Base-by-base conservation (phyloP, 92 coral and sea anemone genomes). In the Palythoa caribaeorum region DNA sequence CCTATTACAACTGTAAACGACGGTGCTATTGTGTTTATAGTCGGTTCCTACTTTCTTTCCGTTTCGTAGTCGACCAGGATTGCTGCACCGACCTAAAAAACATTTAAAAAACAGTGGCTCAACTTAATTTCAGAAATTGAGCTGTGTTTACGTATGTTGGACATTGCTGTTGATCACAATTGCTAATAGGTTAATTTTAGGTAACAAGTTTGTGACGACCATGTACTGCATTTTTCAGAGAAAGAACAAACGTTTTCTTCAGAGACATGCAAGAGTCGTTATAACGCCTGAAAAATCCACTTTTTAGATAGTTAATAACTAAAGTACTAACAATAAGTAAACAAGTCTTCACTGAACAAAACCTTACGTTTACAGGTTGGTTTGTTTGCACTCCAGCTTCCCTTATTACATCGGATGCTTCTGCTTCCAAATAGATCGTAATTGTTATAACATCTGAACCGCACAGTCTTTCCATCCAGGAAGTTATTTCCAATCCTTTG, bases 51-150 rank as follows among this genome's bases (percentile, higher is more conserved):
- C 2, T 37, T 77, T 87, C 7, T 19, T 40, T n/a, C 90, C 90
- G 80, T 87, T 20, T 44, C 0, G 53, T 37, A 84, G 68, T 1
- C 51, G 2, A 12, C 79, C 65, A 87, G 76, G 78, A 15, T 15
- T 54, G 5, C 1, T 16, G 47, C 90, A 87, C 17, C 78, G 90
- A 66, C 85, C 90, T 87, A 40, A 44, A 37, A 36, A 5, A 28
- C 15, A 9, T 71, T 71, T 54, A 14, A 54, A 5, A 54, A 54
- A 14, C 60, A 14, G n/a, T 13, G 12, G 12, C 16, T 54, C 47
- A 40, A 40, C 1, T 2, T 40, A 40, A 40, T 40, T 40, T 40
- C 28, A 28, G 28, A 28, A 28, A 28, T 28, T 28, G 0, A 28
- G 28, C 28, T 28, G 28, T 28, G 28, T 28, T 28, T 28, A 28